Evolutionary conservation across 2,888 invertebrate genomes (phyloP), one percentile per base, ranked within the genome.

Genomic region (Brenthis hecate): DNA sequence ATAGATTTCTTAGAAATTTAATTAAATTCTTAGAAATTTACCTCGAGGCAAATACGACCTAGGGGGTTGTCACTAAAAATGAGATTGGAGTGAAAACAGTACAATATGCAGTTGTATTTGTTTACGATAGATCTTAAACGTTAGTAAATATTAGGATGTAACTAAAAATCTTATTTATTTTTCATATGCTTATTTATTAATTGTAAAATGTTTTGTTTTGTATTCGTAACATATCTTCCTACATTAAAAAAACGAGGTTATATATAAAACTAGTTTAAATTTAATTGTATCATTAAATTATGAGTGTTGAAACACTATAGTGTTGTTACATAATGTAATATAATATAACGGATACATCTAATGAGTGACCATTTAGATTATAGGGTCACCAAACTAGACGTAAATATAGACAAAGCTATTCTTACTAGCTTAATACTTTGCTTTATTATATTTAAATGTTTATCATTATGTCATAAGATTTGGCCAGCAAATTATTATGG

Each of bases 401-500:
- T 19, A 6, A 50, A 13, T 5, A 28, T 13, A 32, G 13, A 28
- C 51, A n/a, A 13, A 53, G 23, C 13, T 3, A n/a, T 1, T 43
- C 36, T 13, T 48, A 55, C 32, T 14, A 16, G 13, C 28, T 63
- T 47, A 8, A 43, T 43, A 43, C 1, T 54, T 54, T 54, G 14
- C 43, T 14, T 14, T 54, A n/a, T 16, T 47, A 23, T 43, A 47
- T 43, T 61, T 56, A 13, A 19, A 28, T 13, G 23, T 11, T 28
- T 54, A 47, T 2, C 23, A 23, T 66, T 60, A 61, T 36, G 55
- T 61, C 55, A 66, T 61, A 66, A 50, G 61, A 48, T 48, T 58
- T 54, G n/a, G 77, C 74, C 78, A 72, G 76, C 78, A 80, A 83
- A 83, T 80, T 75, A 80, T 80, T 75, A 79, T 80, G 73, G 80